A percentile compares a stretch with the other conserved stretches of the same genome.
These are phyloP conservation scores for Gopherus flavomarginatus DNA, from an alignment of 2,113 vertebrate species.

Conservation along the genomic window DNA sequence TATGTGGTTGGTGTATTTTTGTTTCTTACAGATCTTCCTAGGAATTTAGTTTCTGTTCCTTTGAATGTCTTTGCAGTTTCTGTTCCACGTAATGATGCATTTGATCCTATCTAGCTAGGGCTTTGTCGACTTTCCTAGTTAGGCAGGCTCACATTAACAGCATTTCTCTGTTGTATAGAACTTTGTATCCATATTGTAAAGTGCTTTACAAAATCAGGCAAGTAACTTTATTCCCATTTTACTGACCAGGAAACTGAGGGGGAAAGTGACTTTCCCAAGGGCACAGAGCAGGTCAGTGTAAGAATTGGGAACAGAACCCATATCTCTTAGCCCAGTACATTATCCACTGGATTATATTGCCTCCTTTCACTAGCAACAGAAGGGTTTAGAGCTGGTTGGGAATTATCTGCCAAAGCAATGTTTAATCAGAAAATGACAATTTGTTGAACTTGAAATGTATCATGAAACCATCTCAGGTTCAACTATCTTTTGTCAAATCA, in stretches of 20 bases:
- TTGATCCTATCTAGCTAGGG: conserved; percentile 10
- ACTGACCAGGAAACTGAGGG: neutral
- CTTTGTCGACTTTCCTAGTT: neutral
- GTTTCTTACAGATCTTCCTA: conserved; percentile 63
- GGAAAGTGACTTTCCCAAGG: neutral
- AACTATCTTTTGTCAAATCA: neutral
- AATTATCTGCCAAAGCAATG: neutral
- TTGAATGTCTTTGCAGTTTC: conserved; percentile 35
- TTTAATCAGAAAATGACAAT: neutral
- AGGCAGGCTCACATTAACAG: neutral
- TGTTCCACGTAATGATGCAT: conserved; percentile 55
- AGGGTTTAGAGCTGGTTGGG: neutral
- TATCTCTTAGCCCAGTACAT: neutral
- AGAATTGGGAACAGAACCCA: neutral
- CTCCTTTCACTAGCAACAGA: neutral
- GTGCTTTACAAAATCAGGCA: neutral
- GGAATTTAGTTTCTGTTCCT: conserved; percentile 64
- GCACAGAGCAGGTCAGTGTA: neutral
- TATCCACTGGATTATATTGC: neutral
- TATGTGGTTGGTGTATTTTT: conserved; percentile 47
- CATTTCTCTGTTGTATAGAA: neutral
- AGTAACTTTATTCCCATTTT: neutral
- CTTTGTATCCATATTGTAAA: neutral
- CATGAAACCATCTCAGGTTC: neutral
- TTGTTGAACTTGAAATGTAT: neutral